These are phyloP conservation scores for Istiophorus platypterus DNA, from an alignment of 2,113 vertebrate species.

Conservation along the genomic window DNA sequence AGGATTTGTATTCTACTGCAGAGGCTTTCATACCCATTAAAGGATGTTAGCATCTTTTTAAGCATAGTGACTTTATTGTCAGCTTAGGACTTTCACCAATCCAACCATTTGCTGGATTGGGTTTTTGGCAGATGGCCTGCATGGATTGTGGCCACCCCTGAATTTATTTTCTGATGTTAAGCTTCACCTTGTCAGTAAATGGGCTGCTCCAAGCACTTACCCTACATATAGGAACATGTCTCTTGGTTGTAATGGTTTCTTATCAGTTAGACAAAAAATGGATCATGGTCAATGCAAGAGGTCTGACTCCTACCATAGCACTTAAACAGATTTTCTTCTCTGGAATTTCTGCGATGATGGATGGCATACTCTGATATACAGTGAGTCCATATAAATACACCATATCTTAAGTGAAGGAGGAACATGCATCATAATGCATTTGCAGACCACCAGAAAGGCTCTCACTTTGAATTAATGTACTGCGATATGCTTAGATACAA, in stretches of 20 bases:
- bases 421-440: conserved; percentile 10
- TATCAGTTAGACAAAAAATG: conserved; percentile 49
- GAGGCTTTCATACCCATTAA: conserved; percentile 69
- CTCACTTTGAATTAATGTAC: background rate
- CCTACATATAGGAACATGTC: conserved; percentile 40
- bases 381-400: conserved; percentile 3
- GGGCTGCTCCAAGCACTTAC: conserved; percentile 54
- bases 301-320: conserved; percentile 32
- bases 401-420: background rate
- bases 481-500: background rate
- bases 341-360: conserved; percentile 39
- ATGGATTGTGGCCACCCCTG: conserved; percentile 70
- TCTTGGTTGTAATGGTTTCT: conserved; percentile 54
- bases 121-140: conserved; percentile 75
- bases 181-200: conserved; percentile 63
- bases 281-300: conserved; percentile 15
- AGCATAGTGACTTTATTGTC: conserved; percentile 67
- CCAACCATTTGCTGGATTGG: conserved; percentile 68
- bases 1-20: conserved; percentile 70
- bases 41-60: conserved; percentile 71
- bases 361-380: background rate
- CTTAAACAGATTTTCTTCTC: conserved; percentile 45
- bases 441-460: conserved; percentile 2
- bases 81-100: conserved; percentile 59
- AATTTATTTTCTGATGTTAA: conserved; percentile 64